Percentiles rank a stretch among this genome's conserved stretches.
phyloP scores from a whole-genome alignment of 2,797 vertebrate species.

The Pseudochirops corinnae region DNA sequence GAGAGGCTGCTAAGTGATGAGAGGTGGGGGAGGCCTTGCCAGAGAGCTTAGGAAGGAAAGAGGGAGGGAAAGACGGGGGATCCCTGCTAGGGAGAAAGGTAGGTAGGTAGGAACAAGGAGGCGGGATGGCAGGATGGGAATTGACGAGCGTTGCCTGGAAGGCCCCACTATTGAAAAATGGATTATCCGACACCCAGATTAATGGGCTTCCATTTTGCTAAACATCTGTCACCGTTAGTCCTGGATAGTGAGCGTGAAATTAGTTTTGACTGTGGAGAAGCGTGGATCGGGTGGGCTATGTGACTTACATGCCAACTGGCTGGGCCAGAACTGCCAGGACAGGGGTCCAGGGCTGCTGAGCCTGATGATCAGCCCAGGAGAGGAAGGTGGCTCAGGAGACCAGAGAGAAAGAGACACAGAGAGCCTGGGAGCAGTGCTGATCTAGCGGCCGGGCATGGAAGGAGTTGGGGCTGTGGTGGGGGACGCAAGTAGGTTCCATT shows the following conservation, averaged over 20 bases:
- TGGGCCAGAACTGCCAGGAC: not conserved
- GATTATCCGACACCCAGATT: slow-evolving; percentile 87
- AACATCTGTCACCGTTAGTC: slow-evolving; percentile 89
- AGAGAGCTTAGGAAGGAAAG: not conserved
- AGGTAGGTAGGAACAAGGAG: not conserved
- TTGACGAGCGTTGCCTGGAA: slow-evolving; percentile 75
- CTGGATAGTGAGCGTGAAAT: slow-evolving; percentile 86
- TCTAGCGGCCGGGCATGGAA: accelerated
- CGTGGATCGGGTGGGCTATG: slow-evolving; percentile 53
- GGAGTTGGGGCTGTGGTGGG: not conserved
- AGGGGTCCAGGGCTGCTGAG: slow-evolving; percentile 65
- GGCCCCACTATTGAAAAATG: slow-evolving; percentile 82
- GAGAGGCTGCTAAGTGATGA: not conserved
- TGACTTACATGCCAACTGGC: slow-evolving; percentile 78
- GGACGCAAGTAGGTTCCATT: not conserved
- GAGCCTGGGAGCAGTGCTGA: not conserved
- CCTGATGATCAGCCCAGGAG: slow-evolving; percentile 19
- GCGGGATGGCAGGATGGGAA: not conserved
- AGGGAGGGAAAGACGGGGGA: not conserved
- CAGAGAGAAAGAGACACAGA: not conserved
- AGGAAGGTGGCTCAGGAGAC: not conserved
- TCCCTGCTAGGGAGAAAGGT: not conserved
- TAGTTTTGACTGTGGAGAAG: slow-evolving; percentile 83
- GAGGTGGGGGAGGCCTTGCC: not conserved
- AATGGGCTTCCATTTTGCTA: slow-evolving; percentile 87